Evolutionary conservation across 2,113 vertebrate genomes (phyloP).

Genomic region (Eptatretus burgeri): DNA sequence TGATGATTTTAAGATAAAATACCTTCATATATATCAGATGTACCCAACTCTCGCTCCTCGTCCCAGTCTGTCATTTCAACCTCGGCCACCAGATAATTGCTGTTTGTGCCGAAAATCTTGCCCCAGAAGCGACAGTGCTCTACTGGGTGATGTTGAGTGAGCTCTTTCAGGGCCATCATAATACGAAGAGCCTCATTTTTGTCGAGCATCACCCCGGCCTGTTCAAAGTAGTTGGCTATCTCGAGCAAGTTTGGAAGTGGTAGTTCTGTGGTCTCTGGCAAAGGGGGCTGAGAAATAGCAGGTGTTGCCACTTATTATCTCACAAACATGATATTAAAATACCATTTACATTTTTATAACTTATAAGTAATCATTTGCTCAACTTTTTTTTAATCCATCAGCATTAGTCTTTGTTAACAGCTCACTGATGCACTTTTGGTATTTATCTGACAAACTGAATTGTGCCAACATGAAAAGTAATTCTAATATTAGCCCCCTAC

Average conservation of each 20-base stretch:
- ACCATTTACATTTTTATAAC: no score
- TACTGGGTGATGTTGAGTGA: slow-evolving; percentile 27
- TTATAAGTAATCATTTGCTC: no score
- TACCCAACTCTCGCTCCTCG: slow-evolving; percentile 16
- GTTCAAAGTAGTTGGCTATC: slow-evolving; percentile 49
- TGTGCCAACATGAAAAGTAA: no score
- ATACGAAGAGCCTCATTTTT: slow-evolving; percentile 44
- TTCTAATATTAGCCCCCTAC: no score
- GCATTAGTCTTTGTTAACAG: no score
- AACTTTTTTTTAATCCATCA: no score
- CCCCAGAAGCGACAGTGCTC: slow-evolving; percentile 62
- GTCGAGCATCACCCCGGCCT: slow-evolving; percentile 42
- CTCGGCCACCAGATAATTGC: slow-evolving; percentile 58
- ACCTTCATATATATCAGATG: slow-evolving; percentile 11
- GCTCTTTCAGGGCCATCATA: slow-evolving; percentile 48
- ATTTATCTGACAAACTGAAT: no score
- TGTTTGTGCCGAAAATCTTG: slow-evolving; percentile 43
- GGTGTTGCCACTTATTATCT: no score
- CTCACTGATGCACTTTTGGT: no score
- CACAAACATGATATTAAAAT: no score
- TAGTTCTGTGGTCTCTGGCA: slow-evolving; percentile 13
- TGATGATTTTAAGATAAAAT: no score
- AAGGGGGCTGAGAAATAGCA: no score
- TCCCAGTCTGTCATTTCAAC: slow-evolving; percentile 32
- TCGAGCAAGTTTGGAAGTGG: slow-evolving; percentile 47